Conservation (phyloP, 2,888 invertebrate genomes). For the Brachypalpus laphriformis region DNA sequence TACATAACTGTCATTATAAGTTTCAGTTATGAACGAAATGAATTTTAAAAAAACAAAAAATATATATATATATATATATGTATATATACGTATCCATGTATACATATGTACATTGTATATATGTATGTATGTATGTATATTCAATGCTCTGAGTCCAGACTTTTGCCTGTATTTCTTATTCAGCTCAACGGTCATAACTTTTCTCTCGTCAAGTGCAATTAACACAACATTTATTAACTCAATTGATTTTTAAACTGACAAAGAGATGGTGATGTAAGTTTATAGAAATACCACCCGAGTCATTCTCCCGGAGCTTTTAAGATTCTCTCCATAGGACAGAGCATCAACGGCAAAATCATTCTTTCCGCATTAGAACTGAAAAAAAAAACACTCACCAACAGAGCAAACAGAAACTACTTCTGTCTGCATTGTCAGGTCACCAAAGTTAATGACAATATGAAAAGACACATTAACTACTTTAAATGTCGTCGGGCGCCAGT, state of each 20-base stretch:
- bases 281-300: background rate
- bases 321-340: conserved; percentile 20
- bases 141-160: too few species aligned
- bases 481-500: conserved; percentile 61
- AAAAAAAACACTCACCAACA: background rate
- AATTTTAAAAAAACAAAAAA: too few species aligned
- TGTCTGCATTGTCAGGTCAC: conserved; percentile 8
- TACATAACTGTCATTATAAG: too few species aligned
- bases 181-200: background rate
- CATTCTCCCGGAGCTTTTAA: background rate
- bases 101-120: too few species aligned
- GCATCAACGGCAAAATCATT: conserved; percentile 17
- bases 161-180: too few species aligned
- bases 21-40: too few species aligned
- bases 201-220: background rate
- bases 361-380: background rate
- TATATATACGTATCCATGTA: too few species aligned
- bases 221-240: background rate
- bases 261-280: background rate
- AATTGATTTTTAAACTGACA: too few species aligned
- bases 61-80: too few species aligned
- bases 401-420: background rate
- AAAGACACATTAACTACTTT: conserved; percentile 48
- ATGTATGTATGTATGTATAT: too few species aligned
- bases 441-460: conserved; percentile 13